Base-by-base conservation (phyloP, 2,888 invertebrate genomes). In the Plebejus melissa region DNA sequence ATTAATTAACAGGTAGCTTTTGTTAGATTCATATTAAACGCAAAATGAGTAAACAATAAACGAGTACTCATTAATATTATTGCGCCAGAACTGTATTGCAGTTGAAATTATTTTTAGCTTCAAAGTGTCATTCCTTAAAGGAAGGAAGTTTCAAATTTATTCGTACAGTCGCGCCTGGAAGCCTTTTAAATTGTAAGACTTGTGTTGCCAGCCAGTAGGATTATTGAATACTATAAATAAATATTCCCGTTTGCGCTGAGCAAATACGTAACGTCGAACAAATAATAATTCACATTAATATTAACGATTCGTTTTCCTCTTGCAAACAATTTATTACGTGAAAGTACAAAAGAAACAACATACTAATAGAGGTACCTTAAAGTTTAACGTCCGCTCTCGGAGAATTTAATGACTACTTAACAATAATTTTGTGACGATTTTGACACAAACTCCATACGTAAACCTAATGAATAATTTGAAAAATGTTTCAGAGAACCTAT, bases 141-240 rank as follows among this genome's bases (percentile, higher is more conserved):
- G 13, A 70, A 36, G 65, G 32, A 65, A 65, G 65, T 65, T 36
- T 65, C 11, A 32, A 65, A 65, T 36, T 65, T 65, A 36, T 65
- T 32, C 13, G 6, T 65, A 1, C 65, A 65, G 32, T 22, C 38
- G 70, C 70, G 41, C n/a, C 41, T 70, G 28, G 70, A 70, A 70
- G 70, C 70, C 70, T 70, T 70, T 41, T 70, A n/a, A 70, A 70
- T 70, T 70, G n/a, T 70, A 70, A 70, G 70, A 41, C 69, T 38
- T 22, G 38, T 54, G 16, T 54, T 16, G 54, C 54, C 16, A 54
- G 54, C 70, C n/a, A 22, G 41, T n/a, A 22, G 41, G 69, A 70
- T 70, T 70, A 70, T 41, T 7, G 70, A 22, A 41, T 22, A 69
- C 38, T 38, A 41, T n/a, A 38, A 41, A 70, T 41, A 41, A 41